Percentiles rank a stretch among this genome's conserved stretches.
Evolutionary conservation across 2,113 vertebrate genomes (phyloP).

Genomic region (Ellobius talpinus): DNA sequence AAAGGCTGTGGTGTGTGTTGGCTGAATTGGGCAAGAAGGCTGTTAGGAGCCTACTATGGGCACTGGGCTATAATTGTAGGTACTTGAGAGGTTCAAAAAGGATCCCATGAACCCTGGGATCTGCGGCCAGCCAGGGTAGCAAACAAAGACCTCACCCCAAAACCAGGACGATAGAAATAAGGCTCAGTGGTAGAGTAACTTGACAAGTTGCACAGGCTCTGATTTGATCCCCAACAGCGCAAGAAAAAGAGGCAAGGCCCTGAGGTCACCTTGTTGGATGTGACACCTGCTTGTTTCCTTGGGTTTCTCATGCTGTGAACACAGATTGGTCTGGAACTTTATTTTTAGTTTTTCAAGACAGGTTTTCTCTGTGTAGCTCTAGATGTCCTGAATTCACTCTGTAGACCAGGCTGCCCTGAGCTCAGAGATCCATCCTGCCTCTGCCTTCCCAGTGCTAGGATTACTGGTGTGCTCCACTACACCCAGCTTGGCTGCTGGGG

Average conservation of each 20-base stretch:
- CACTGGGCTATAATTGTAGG: background rate
- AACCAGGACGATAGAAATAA: background rate
- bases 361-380: background rate
- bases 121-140: background rate
- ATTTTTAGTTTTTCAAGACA: background rate
- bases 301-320: background rate
- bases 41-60: background rate
- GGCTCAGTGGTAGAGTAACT: background rate
- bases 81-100: background rate
- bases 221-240: background rate
- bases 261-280: background rate
- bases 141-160: background rate
- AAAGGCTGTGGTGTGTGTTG: background rate
- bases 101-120: background rate
- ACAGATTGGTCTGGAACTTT: background rate
- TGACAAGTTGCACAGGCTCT: background rate
- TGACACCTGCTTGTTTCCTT: background rate
- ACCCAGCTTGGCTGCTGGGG: too few relatives aligned
- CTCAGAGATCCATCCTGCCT: background rate
- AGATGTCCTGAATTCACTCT: background rate
- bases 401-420: background rate
- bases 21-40: background rate
- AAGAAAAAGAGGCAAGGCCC: too few relatives aligned
- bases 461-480: too few relatives aligned
- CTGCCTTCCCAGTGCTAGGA: too few relatives aligned